Percentiles rank a stretch among this genome's conserved stretches.
Conservation (phyloP, 1,140 invertebrate species). For the Charaxes varanes region DNA sequence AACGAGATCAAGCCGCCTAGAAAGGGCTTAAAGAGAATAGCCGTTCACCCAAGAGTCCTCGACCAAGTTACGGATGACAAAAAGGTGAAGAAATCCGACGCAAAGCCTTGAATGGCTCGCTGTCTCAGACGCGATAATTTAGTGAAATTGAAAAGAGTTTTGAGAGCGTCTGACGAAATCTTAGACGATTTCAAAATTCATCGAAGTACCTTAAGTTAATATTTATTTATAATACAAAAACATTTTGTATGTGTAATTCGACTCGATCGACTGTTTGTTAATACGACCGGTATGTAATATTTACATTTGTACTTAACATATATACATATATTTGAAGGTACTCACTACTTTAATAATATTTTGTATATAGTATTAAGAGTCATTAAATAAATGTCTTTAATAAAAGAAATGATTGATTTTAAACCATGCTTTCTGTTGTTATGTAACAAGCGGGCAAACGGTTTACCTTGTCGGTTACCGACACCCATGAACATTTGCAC, state of each 20-base stretch:
- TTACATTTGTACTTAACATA: conserved; percentile 23
- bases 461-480: too few species aligned
- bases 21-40: conserved; percentile 40
- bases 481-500: too few species aligned
- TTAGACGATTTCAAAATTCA: conserved; percentile 64
- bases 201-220: conserved; percentile 30
- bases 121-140: not conserved
- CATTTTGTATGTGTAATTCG: not conserved
- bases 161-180: conserved; percentile 57
- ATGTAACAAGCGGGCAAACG: too few species aligned
- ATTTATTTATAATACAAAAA: conserved; percentile 29
- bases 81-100: conserved; percentile 19
- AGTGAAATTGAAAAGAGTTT: conserved; percentile 35
- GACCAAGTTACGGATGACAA: conserved; percentile 35
- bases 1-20: conserved; percentile 50
- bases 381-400: too few species aligned
- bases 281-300: conserved; percentile 37
- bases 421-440: too few species aligned
- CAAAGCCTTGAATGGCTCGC: not conserved
- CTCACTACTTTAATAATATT: conserved; percentile 20
- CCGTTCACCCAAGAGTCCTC: conserved; percentile 40
- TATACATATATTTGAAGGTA: conserved; percentile 8
- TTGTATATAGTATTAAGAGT: conserved; percentile 10
- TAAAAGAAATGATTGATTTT: too few species aligned
- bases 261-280: conserved; percentile 6